Conservation (phyloP, 2,797 vertebrate species). For the Rhinella marina region DNA sequence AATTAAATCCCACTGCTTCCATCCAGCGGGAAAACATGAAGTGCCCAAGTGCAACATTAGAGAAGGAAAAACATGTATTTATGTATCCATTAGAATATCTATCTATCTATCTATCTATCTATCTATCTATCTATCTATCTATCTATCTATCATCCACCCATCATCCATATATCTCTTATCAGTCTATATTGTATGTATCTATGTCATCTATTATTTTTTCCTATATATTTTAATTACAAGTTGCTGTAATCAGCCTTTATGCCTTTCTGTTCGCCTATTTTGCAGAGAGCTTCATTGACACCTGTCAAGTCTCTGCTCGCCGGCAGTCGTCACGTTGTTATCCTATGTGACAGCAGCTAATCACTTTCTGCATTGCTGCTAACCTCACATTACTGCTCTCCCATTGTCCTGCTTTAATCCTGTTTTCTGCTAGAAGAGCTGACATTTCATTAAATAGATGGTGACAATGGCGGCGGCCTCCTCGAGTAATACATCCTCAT, state of each 20-base stretch:
- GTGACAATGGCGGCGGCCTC: conserved; percentile 32
- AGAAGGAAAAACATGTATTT: not conserved
- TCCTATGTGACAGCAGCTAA: conserved; percentile 56
- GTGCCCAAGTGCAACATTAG: not conserved
- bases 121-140: conserved; percentile 11
- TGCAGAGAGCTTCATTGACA: conserved; percentile 47
- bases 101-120: conserved; percentile 15
- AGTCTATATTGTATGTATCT: not conserved
- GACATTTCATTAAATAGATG: conserved; percentile 52
- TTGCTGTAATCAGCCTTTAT: not conserved
- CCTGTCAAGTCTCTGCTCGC: conserved; percentile 35
- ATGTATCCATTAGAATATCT: not conserved
- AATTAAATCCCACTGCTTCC: conserved; percentile 38
- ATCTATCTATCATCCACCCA: not conserved
- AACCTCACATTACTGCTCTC: conserved; percentile 7
- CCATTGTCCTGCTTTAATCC: conserved; percentile 14
- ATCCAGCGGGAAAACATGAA: not conserved
- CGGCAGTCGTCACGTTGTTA: conserved; percentile 21
- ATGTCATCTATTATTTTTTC: not conserved
- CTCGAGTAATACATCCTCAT: not conserved
- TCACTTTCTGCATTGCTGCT: conserved; percentile 49
- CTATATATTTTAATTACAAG: not conserved
- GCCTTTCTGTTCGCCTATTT: not conserved
- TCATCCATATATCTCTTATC: not conserved
- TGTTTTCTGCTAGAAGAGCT: conserved; percentile 13